A percentile compares a stretch with the other conserved stretches of the same genome.
Evolutionary conservation across 2,113 vertebrate species (phyloP).

Genomic region (Osmerus mordax): DNA sequence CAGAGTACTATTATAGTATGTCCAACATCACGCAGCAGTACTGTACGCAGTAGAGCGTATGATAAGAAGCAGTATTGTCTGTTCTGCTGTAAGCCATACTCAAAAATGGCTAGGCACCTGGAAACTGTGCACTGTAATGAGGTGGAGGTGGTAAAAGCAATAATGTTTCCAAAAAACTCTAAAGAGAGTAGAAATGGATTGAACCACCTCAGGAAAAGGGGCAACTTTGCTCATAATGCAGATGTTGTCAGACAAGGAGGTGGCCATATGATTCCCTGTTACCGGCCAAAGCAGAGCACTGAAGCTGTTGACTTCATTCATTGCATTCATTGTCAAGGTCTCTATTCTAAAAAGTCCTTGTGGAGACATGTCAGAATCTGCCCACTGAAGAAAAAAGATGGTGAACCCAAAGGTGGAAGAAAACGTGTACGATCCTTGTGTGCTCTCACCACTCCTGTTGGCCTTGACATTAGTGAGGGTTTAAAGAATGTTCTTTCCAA

Average conservation of each 20-base stretch:
- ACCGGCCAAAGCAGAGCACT: background rate
- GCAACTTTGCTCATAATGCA: constrained; percentile 9
- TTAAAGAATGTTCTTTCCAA: constrained; percentile 2
- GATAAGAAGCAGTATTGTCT: constrained; percentile 17
- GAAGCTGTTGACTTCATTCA: background rate
- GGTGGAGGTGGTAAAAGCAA: background rate
- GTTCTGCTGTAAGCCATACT: constrained; percentile 10
- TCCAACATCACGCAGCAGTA: too few species aligned
- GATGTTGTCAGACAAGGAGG: background rate
- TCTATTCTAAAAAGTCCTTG: background rate
- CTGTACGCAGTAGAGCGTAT: too few species aligned
- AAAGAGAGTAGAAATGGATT: background rate
- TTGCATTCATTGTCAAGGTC: background rate
- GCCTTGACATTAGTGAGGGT: constrained; percentile 2
- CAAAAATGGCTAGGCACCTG: background rate
- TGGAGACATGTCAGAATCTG: constrained; percentile 19
- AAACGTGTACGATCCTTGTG: constrained; percentile 8
- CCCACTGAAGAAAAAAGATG: background rate
- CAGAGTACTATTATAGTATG: too few species aligned
- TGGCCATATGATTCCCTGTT: constrained; percentile 9
- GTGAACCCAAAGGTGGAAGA: background rate
- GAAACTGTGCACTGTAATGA: background rate
- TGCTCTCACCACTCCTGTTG: constrained; percentile 11
- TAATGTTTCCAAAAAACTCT: background rate
- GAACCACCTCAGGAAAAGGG: background rate